Evolutionary conservation across 1,140 invertebrate species (phyloP), one percentile per base, ranked within the genome.

Genomic region (Sycophaga agraensis): DNA sequence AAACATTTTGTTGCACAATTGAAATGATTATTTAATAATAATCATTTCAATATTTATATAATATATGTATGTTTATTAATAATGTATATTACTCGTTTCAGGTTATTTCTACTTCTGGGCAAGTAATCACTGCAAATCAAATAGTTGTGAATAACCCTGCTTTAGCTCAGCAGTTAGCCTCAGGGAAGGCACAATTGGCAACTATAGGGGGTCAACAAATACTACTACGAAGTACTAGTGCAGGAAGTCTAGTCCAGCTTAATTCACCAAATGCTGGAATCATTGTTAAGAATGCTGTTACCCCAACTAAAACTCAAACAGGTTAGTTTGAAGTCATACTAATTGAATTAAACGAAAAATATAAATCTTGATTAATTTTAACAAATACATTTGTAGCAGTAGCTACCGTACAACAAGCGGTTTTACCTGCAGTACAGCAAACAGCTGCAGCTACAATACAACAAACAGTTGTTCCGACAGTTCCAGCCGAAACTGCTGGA

Each of bases 161-260:
- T 42, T 75, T 92, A 14, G 88, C 87, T 1, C 89, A 91, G 71
- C 90, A 92, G 70, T 81, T 92, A 37, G 88, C 88, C 1, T 83
- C 87, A 21, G 91, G 90, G 8, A 91, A 91, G 74, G 85, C 91
- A 3, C 89, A 92, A 70, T 77, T 93, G n/a, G 89, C 91, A 2
- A 91, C 89, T 5, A 87, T 92, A 7, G 89, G 90, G 69, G 91
- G 91, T 0, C 91, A 93, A 66, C 91, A 93, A 76, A 90, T 93
- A 14, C 73, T 88, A 7, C 90, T 93, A 24, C 81, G 89, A 50
- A 79, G 79, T 21, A 74, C 80, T n/a, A 85, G 87, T 6, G 84
- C 88, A 11, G 88, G 88, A 12, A 88, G 89, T 69, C 86, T 90
- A 35, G 73, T 80, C 7, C 78, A 80, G 46, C 45, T 80, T 5